Evolutionary conservation across 2,888 invertebrate genomes (phyloP).

Genomic region (Boloria euphrosyne): DNA sequence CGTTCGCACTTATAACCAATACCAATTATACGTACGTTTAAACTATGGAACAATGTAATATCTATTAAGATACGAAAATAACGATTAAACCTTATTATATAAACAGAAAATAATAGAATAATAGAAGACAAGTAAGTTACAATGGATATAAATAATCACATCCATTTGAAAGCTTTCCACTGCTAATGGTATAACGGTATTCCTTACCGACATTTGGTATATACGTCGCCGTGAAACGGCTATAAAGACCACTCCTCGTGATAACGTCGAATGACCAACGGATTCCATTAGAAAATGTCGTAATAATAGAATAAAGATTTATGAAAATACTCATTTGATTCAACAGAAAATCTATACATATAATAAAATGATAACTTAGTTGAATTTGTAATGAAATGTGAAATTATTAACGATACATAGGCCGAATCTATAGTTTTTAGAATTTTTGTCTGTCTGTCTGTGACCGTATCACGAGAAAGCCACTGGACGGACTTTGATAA

Average conservation of each 20-base stretch:
- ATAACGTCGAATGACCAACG: constrained; percentile 38
- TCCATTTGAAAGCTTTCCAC: constrained; percentile 35
- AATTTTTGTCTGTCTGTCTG: no score
- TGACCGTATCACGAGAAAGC: no score
- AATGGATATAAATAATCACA: constrained; percentile 27
- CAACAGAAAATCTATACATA: neutral
- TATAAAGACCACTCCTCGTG: constrained; percentile 41
- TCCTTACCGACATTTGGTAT: constrained; percentile 35
- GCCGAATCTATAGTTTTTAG: no score
- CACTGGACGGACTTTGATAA: no score
- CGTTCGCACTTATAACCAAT: no score
- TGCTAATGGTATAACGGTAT: constrained; percentile 35
- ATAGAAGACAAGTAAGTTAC: constrained; percentile 1
- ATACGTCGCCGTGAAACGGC: constrained; percentile 37
- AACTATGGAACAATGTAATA: neutral
- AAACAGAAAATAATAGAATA: constrained; percentile 3
- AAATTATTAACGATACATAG: no score
- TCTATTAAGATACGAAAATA: neutral
- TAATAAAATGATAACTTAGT: no score
- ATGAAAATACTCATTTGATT: constrained; percentile 4
- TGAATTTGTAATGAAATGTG: no score
- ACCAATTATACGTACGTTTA: no score
- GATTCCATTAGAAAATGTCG: constrained; percentile 36
- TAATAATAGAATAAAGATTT: constrained; percentile 18
- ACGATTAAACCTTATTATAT: neutral